Evolutionary conservation across 2,797 vertebrate species (phyloP), one percentile per base, ranked within the genome.

Genomic region (Capromys pilorides): DNA sequence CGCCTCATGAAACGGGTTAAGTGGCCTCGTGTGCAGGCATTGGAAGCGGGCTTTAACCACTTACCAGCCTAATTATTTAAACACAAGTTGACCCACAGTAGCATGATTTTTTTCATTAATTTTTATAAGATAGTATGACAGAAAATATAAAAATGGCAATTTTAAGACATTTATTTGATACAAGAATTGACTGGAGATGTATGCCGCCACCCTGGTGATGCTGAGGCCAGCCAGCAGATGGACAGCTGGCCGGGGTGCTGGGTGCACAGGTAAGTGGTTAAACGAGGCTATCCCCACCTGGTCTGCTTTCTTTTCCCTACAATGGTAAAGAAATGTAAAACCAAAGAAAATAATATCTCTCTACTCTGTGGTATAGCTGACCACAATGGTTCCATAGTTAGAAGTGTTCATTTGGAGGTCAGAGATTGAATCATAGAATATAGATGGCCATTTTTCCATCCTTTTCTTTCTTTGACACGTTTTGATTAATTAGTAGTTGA

Each of bases 401-500:
- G 84, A 66, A 80, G 7, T 10, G 1, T 77, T 59, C 57, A 12
- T 73, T 66, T 87, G 64, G 36, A 71, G 75, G n/a, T 87, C 61
- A 39, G 82, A 93, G 39, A 54, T 4, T n/a, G 54, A 87, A 41
- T 78, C 28, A 69, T 2, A 57, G 77, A 33, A 22, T n/a, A 14
- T 6, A 54, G 75, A 21, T 11, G 62, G 66, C 6, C 7, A n/a
- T 45, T 82, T 93, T 88, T 83, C 49, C 77, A 41, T 88, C 6
- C 1, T 66, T 96, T 86, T 18, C 66, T 82, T 86, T 39, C 31
- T 84, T 71, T 78, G 77, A 33, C 49, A 75, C 41, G 4, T 73
- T 93, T 21, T 49, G 66, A 88, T 73, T 54, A 88, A 90, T 79
- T 54, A 24, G 12, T 78, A 57, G 92, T 82, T 90, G 89, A 82